Percentiles rank a stretch among this genome's conserved stretches.
These are phyloP conservation scores for Eclectus roratus DNA, from an alignment of 2,113 vertebrate genomes.

Conservation along the genomic window DNA sequence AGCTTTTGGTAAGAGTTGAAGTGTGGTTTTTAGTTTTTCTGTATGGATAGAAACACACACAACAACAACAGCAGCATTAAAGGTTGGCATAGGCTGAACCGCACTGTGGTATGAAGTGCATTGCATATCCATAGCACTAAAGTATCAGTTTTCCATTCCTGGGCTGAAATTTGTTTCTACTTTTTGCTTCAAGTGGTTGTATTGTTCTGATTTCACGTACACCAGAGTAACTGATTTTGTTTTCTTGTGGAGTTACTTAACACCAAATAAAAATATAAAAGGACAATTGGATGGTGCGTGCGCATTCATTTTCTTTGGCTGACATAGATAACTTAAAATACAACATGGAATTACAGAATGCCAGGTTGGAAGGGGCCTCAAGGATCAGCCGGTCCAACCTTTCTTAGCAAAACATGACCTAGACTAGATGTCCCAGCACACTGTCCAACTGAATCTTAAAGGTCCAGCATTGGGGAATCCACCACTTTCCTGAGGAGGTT, in stretches of 20 bases:
- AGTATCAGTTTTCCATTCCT: conserved; percentile 76
- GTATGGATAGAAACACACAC: conserved; percentile 73
- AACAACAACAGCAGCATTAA: conserved; percentile 60
- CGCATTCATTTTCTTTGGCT: background rate
- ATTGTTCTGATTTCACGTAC: conserved; percentile 95
- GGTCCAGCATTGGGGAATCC: background rate
- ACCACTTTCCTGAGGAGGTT: background rate
- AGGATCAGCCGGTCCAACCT: background rate
- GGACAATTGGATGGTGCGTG: conserved; percentile 39
- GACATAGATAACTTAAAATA: rapidly evolving
- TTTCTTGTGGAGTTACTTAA: conserved; percentile 99
- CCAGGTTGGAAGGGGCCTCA: background rate
- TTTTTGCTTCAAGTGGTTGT: conserved; percentile 85
- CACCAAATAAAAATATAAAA: conserved; percentile 92
- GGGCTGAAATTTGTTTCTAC: conserved; percentile 77
- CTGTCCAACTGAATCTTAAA: background rate
- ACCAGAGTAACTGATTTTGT: conserved; percentile 94
- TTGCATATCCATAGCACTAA: conserved; percentile 81
- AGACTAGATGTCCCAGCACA: background rate
- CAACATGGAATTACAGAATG: background rate
- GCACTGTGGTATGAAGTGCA: conserved; percentile 81
- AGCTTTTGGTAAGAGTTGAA: conserved; percentile 76
- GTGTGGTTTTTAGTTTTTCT: conserved; percentile 79
- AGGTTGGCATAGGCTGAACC: conserved; percentile 79
- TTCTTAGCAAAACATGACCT: background rate